A percentile compares a stretch with the other conserved stretches of the same genome.
phyloP scores from a whole-genome alignment of 2,888 invertebrate species.

The Pecten maximus region DNA sequence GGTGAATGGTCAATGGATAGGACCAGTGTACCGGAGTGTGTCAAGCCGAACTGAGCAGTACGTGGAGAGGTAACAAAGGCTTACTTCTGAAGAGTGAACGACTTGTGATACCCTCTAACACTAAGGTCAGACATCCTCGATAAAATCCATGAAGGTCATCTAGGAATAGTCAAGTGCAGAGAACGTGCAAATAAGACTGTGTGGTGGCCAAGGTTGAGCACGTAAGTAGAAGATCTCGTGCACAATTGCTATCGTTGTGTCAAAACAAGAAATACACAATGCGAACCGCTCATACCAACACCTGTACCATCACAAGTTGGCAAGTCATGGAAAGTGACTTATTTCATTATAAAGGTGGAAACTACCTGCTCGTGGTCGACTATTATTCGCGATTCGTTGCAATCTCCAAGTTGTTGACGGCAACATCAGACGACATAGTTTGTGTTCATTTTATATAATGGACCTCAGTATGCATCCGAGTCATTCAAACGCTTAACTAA shows the following conservation, averaged over 20 bases:
- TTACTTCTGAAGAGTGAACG: no score
- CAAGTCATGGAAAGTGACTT: constrained; percentile 39
- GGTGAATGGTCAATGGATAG: no score
- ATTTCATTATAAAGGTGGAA: constrained; percentile 36
- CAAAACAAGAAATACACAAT: neutral
- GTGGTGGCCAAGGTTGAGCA: no score
- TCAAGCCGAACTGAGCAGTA: no score
- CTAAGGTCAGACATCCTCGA: no score
- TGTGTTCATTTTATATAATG: constrained; percentile 34
- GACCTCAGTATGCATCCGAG: neutral
- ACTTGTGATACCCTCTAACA: no score
- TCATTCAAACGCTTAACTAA: constrained; percentile 11
- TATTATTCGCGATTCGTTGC: constrained; percentile 44
- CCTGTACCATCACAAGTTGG: constrained; percentile 31
- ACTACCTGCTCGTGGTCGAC: constrained; percentile 43
- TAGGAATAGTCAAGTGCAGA: no score
- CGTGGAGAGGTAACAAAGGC: no score
- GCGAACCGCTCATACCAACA: constrained; percentile 43
- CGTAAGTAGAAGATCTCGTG: no score
- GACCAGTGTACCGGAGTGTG: no score
- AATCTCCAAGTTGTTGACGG: constrained; percentile 4
- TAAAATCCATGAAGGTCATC: no score
- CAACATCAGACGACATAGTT: constrained; percentile 1
- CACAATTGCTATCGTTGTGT: no score
- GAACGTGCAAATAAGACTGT: neutral